Base-by-base conservation (phyloP, 2,888 invertebrate genomes). In the Drosophila nigritarsus region DNA sequence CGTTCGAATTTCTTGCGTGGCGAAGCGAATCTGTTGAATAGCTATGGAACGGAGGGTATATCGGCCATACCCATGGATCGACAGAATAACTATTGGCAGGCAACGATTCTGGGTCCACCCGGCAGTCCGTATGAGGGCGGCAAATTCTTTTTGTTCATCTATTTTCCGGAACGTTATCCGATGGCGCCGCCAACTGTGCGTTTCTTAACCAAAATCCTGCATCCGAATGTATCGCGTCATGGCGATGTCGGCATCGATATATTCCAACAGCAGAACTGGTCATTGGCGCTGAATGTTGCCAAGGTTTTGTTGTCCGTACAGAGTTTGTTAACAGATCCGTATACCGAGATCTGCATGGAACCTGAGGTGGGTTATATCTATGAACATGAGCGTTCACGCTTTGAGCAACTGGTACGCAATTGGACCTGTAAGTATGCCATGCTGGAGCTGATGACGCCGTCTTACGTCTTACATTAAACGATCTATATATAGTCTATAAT, bases 191-290 rank as follows among this genome's bases (percentile, higher is more conserved):
- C 99, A 0, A 96, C 96, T 65, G 98, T 98, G 1, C 95, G 98
- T 27, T 99, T 99, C 94, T 94, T 98, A 72, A 98, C 98, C 0
- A 97, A 97, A 93, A 97, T 99, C 83, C 95, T 98, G 88, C 99
- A 99, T 94, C 98, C 98, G 8, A 99, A 99, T 94, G 97, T 99
- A 64, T 98, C 98, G 4, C 95, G 98, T 0, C 98, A 99, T 93
- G 98, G 98, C 3, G 98, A 98, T 93, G 97, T 99, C 56, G 98
- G 99, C 68, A 96, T 99, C 78, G 98, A 99, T 94, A 98, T 97
- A 13, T 97, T 99, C 83, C 97, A 97, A 89, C 97, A 97, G 89
- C 97, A 98, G 94, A 99, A 99, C 94, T 99, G 98, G 98, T 98
- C 98, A n/a, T 94, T 98, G 73, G 98, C 98, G 1, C 94, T 98